Conservation (phyloP, 2,797 vertebrate species). For the Rhincodon typus region DNA sequence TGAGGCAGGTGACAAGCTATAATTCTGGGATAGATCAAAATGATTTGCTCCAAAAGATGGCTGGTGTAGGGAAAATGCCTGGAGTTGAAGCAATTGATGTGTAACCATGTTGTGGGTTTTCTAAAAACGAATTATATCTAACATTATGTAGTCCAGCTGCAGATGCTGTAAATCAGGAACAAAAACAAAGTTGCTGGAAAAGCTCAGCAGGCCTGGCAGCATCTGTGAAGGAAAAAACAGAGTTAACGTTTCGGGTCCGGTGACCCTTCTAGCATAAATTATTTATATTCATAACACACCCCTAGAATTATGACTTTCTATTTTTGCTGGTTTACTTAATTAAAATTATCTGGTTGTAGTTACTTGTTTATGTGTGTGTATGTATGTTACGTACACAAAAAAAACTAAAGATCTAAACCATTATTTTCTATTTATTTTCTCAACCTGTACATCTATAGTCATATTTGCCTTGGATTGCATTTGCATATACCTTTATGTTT, state of each 20-base stretch:
- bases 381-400: background rate
- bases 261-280: background rate
- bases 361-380: background rate
- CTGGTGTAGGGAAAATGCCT: background rate
- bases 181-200: too few relatives aligned
- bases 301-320: background rate
- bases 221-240: too few relatives aligned
- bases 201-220: too few relatives aligned
- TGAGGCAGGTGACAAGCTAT: background rate
- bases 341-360: background rate
- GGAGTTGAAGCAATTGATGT: background rate
- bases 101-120: background rate
- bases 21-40: slow-evolving; percentile 24
- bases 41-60: background rate
- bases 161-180: too few relatives aligned
- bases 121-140: background rate
- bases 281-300: slow-evolving; percentile 16
- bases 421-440: background rate
- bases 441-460: background rate
- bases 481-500: background rate
- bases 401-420: background rate
- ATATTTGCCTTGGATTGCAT: background rate
- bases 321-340: background rate
- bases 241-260: too few relatives aligned
- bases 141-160: slow-evolving; percentile 10